A percentile compares a stretch with the other conserved stretches of the same genome.
Evolutionary conservation across 2,797 vertebrate species (phyloP).

Genomic region (Percopsis omiscomaycus): DNA sequence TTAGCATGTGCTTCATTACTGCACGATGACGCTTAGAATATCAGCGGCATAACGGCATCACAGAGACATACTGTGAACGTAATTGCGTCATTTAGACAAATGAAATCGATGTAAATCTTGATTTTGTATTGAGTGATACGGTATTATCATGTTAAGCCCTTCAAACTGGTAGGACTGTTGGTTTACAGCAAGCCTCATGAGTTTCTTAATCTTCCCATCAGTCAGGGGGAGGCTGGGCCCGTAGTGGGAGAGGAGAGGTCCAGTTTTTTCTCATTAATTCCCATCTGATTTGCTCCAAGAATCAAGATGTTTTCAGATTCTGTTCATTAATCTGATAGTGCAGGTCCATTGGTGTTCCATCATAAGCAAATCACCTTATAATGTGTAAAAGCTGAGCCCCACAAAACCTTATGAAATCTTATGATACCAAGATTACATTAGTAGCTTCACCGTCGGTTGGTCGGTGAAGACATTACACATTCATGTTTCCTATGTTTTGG

Average conservation of each 20-base stretch:
- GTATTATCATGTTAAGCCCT: conserved; percentile 34
- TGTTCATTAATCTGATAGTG: conserved; percentile 73
- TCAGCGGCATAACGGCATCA: not conserved
- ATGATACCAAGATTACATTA: conserved; percentile 21
- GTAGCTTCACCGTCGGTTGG: conserved; percentile 5
- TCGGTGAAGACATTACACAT: not conserved
- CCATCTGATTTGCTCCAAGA: conserved; percentile 71
- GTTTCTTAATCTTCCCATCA: conserved; percentile 78
- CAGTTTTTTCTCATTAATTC: conserved; percentile 79
- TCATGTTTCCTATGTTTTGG: conserved; percentile 13
- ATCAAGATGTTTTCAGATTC: conserved; percentile 62
- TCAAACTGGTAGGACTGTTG: not conserved
- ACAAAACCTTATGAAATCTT: conserved; percentile 23
- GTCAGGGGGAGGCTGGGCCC: conserved; percentile 62
- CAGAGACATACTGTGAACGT: not conserved
- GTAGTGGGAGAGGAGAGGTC: conserved; percentile 57
- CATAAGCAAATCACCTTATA: conserved; percentile 38
- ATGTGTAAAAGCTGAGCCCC: conserved; percentile 3
- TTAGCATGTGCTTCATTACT: not conserved
- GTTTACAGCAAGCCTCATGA: conserved; percentile 78
- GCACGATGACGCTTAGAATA: not conserved
- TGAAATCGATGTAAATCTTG: no score
- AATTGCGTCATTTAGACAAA: not conserved
- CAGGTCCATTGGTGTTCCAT: conserved; percentile 66
- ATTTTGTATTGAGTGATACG: not conserved